Base-by-base conservation (phyloP, 2,113 vertebrate species). In the Phylloscopus trochiloides region DNA sequence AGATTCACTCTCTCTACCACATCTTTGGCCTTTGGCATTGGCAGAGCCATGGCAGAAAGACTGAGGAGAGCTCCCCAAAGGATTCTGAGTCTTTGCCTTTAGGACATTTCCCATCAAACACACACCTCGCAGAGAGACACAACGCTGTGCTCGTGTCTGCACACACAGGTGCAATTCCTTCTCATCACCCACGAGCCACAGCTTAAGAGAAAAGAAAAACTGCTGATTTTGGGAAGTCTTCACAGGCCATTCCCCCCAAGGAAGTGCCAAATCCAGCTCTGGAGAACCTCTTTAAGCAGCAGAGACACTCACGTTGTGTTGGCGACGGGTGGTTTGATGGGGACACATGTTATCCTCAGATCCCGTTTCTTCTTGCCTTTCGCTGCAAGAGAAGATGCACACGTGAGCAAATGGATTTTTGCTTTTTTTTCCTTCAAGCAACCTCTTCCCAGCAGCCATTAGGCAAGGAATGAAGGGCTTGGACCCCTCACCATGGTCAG, bases 261-360 rank as follows among this genome's bases (percentile, higher is more conserved):
- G 18, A 4, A 2, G 45, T 2, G 3, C n/a, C 43, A 59, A 75
- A 62, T 32, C 19, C 88, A 87, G 54, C 90, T 84, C 68, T 10
- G 4, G 24, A 48, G 43, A 86, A 29, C 4, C 10, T 1, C 38
- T 66, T 29, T 22, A 42, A 26, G 59, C 57, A 92, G 51, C 87
- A 70, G 54, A 88, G 15, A 55, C 19, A 97, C 98, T 98, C 80
- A 98, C 98, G 98, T 98, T 36, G 98, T 98, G 85, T 96, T 98
- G 86, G 97, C 97, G 8, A 73, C 83, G 0, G 97, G 95, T 3
- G 97, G 98, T 74, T 98, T 98, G 96, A 97, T 95, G 74, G 95
- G 96, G 86, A 94, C 50, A 54, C 98, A 97, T 55, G 97, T 90
- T 94, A 98, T 98, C 73, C 97, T 96, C 81, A 98, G 95, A 16